Base-by-base conservation (phyloP, 2,888 invertebrate genomes). In the Amblyteles armatorius region DNA sequence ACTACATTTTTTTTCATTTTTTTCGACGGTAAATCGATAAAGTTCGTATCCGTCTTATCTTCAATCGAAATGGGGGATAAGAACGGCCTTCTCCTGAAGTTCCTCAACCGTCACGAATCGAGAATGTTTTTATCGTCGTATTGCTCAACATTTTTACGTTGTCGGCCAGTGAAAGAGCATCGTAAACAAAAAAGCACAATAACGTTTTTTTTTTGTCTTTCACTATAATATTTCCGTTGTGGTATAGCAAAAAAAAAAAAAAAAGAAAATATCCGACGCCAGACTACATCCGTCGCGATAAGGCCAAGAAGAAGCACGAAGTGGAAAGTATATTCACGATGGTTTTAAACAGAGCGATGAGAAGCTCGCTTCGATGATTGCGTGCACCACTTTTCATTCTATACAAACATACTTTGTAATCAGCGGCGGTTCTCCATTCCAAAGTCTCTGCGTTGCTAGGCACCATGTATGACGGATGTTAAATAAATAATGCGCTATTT, bases 261-360 rank as follows among this genome's bases (percentile, higher is more conserved):
- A 13, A 44, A 26, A 29, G 29, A 13, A 44, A 57, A 40, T 57
- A 44, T 57, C 26, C 13, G 16, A 72, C 13, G 16, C 22, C 9
- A n/a, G 48, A 13, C 22, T 16, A 33, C 26, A 73, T 33, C 40
- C 11, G 22, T 44, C 33, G 7, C 22, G 57, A 73, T 55, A 72
- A 72, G 36, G 44, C 40, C 6, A 33, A 19, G 69, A 29, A 55
- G 60, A 22, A 44, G 44, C 36, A 52, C 67, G 33, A 72, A 33
- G 67, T 84, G 65, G 84, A 84, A 84, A 84, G 84, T 84, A 44
- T 78, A 44, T 81, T 68, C 73, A 19, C 52, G 71, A 73, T 22
- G 48, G 19, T 81, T 71, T 36, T 71, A 63, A 81, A 84, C 77
- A 78, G 81, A 84, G 77, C 84, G 81, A 78, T 81, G 81, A 84